Conservation (phyloP, 2,113 vertebrate species). For the Odocoileus virginianus region DNA sequence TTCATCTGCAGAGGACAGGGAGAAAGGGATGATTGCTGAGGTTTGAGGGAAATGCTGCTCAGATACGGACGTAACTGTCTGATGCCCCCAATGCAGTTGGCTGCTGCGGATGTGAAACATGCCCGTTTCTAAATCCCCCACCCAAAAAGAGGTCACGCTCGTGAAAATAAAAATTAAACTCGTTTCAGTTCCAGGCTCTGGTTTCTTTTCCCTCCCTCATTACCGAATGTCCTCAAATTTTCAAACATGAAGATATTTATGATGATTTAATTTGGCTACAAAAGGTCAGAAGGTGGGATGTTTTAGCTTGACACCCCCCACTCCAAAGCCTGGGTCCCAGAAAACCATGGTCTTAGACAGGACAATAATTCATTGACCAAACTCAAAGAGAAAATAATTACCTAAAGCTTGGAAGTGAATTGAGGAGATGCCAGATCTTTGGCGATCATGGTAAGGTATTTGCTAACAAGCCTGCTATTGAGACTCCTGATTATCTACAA, state of each 20-base stretch:
- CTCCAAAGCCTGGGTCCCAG: neutral
- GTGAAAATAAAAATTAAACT: neutral
- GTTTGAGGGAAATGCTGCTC: neutral
- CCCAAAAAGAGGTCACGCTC: neutral
- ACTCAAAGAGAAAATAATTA: neutral
- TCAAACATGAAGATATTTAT: neutral
- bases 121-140: neutral
- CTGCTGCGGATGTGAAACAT: neutral
- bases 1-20: neutral
- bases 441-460: neutral
- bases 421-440: neutral
- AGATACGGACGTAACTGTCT: neutral
- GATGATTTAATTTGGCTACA: neutral
- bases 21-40: neutral
- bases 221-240: neutral
- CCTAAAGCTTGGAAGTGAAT: neutral
- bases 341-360: neutral
- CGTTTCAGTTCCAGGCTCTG: neutral
- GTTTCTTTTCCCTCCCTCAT: neutral
- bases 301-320: neutral
- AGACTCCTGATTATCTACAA: neutral
- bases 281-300: neutral
- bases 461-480: neutral
- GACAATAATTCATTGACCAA: neutral
- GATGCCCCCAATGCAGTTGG: no score